Conservation (phyloP, 2,797 vertebrate genomes). For the Anableps anableps region DNA sequence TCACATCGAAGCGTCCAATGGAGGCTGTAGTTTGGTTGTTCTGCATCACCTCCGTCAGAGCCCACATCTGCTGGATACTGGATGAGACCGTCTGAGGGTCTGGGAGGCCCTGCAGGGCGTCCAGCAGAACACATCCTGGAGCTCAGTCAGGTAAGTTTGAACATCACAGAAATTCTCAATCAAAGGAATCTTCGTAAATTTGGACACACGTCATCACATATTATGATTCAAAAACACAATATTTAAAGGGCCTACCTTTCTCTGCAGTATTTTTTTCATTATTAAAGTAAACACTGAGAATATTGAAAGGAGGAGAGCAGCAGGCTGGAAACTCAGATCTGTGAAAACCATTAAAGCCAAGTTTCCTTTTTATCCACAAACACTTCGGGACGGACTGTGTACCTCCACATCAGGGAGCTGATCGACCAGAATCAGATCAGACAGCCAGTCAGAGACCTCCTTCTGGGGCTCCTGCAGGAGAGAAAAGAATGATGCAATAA, state of each 20-base stretch:
- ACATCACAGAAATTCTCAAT: too few species aligned
- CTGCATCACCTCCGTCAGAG: constrained; percentile 93
- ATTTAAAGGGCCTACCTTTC: not conserved
- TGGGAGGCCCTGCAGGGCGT: constrained; percentile 84
- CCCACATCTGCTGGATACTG: constrained; percentile 97
- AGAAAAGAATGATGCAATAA: not conserved
- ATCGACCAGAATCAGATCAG: constrained; percentile 85
- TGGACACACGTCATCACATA: too few species aligned
- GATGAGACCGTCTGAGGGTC: constrained; percentile 89
- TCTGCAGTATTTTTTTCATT: too few species aligned
- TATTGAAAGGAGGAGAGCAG: not conserved
- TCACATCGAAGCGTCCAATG: constrained; percentile 94
- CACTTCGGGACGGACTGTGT: constrained; percentile 22
- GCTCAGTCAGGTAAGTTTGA: too few species aligned
- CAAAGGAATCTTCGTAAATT: too few species aligned
- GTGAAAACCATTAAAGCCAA: not conserved
- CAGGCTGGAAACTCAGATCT: not conserved
- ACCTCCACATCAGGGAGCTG: constrained; percentile 81
- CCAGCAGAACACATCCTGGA: not conserved
- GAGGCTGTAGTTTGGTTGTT: constrained; percentile 87
- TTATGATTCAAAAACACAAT: not conserved
- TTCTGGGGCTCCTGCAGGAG: constrained; percentile 84
- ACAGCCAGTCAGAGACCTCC: constrained; percentile 90
- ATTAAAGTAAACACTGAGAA: too few species aligned
- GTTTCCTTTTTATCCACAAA: not conserved